Conservation (phyloP, 2,113 vertebrate species). For the Antennarius striatus region DNA sequence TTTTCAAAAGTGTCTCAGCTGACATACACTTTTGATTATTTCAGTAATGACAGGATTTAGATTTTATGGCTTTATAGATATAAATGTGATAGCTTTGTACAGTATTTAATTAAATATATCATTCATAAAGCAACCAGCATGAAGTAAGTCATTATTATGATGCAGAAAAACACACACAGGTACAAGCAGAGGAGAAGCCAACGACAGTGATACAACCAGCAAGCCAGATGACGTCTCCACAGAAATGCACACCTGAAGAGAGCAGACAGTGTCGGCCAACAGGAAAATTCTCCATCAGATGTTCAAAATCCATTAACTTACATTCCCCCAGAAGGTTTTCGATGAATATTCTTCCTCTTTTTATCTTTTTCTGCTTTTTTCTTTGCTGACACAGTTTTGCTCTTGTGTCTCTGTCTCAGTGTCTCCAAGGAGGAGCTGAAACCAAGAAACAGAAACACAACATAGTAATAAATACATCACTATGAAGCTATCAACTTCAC, state of each 20-base stretch:
- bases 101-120: too few species aligned
- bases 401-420: constrained; percentile 51
- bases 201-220: constrained; percentile 66
- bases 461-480: too few species aligned
- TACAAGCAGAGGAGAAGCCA: constrained; percentile 74
- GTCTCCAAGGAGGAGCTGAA: constrained; percentile 48
- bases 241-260: constrained; percentile 65
- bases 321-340: constrained; percentile 21
- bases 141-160: constrained; percentile 63
- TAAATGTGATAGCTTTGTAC: too few species aligned
- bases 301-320: constrained; percentile 26
- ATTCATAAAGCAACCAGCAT: constrained; percentile 54
- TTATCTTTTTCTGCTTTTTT: constrained; percentile 48
- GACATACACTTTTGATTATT: not conserved
- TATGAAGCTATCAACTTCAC: too few species aligned
- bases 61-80: too few species aligned
- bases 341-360: constrained; percentile 18
- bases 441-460: not conserved
- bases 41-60: too few species aligned
- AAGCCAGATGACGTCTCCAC: constrained; percentile 53
- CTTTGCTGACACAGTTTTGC: constrained; percentile 40
- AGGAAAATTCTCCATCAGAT: too few species aligned
- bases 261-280: not conserved
- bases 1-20: not conserved
- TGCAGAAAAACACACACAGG: constrained; percentile 71